A percentile compares a stretch with the other conserved stretches of the same genome.
Evolutionary conservation across 2,113 vertebrate genomes (phyloP).

Genomic region (Thamnaconus septentrionalis): DNA sequence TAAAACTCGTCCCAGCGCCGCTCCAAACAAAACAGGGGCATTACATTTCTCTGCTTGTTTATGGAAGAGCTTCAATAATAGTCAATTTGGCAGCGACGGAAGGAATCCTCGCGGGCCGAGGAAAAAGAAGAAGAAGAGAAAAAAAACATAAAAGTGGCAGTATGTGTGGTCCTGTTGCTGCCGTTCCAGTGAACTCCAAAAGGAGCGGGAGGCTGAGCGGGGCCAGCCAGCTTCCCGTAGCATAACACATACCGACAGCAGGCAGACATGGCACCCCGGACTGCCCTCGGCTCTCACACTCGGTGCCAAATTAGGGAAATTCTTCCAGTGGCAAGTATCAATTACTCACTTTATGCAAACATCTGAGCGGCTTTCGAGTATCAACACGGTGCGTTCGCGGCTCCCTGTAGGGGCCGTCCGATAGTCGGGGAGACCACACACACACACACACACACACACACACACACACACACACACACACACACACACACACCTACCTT

Average conservation of each 20-base stretch:
- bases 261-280: slow-evolving; percentile 67
- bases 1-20: slow-evolving; percentile 40
- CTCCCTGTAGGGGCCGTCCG: slow-evolving; percentile 51
- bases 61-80: slow-evolving; percentile 63
- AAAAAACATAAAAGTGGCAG: slow-evolving; percentile 63
- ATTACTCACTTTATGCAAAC: slow-evolving; percentile 76
- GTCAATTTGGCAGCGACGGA: slow-evolving; percentile 60
- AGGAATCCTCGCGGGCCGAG: slow-evolving; percentile 53
- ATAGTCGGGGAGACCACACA: slow-evolving; percentile 67
- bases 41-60: slow-evolving; percentile 62
- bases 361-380: slow-evolving; percentile 65
- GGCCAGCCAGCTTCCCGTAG: slow-evolving; percentile 62
- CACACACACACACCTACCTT: slow-evolving; percentile 44
- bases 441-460: slow-evolving; percentile 27
- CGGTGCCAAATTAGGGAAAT: slow-evolving; percentile 77
- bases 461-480: slow-evolving; percentile 56
- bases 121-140: neutral
- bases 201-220: slow-evolving; percentile 40
- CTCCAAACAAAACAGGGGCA: slow-evolving; percentile 62
- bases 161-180: slow-evolving; percentile 78
- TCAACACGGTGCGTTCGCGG: slow-evolving; percentile 58
- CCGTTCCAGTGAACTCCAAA: slow-evolving; percentile 50
- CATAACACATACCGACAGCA: slow-evolving; percentile 66
- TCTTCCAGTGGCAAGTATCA: slow-evolving; percentile 81
- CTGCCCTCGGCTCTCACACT: slow-evolving; percentile 68